Evolutionary conservation across 2,888 invertebrate species (phyloP), one percentile per base, ranked within the genome.

Genomic region (Drosophila kuntzei): DNA sequence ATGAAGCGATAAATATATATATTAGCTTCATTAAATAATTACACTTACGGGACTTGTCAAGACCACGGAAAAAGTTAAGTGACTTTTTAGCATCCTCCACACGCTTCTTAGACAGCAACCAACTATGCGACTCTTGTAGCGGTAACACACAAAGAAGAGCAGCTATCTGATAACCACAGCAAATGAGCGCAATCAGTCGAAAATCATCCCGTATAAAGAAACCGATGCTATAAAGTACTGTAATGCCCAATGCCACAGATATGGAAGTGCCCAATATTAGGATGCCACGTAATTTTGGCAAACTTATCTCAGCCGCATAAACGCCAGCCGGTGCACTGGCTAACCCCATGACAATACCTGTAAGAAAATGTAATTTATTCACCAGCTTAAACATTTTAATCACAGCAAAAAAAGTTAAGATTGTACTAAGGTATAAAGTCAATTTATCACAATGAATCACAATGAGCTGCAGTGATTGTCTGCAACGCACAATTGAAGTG

Each of bases 51-150:
- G 84, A 75, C 51, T 82, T 90, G 1, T 88, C 79, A 90, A 94
- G 49, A 91, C 95, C 95, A 81, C 95, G 92, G 54, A 95, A 93
- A 93, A 94, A 95, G 43, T 93, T 92, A 44, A 95, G 94, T 0
- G 95, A 92, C 54, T 93, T 92, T 5, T 93, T 92, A 0, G 95
- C 95, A 62, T 94, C 93, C 22, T 93, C 93, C 0, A 93, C 88
- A 37, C 93, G 93, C 4, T 94, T 94, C 78, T 94, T 94, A 2
- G 94, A 93, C 5, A 95, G 93, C 34, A 96, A 89, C 95, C 95
- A 96, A 3, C 93, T 93, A 0, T 95, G 96, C 37, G 95, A 94
- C 90, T 96, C 96, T 0, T 95, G 95, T 8, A 94, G 91, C 3
- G 94, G 91, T 6, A 93, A 89, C 9, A 95, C 90, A 16, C 95